These are phyloP conservation scores for Paramormyrops hopkinsi DNA, from an alignment of 2,797 vertebrate genomes.

Conservation along the genomic window DNA sequence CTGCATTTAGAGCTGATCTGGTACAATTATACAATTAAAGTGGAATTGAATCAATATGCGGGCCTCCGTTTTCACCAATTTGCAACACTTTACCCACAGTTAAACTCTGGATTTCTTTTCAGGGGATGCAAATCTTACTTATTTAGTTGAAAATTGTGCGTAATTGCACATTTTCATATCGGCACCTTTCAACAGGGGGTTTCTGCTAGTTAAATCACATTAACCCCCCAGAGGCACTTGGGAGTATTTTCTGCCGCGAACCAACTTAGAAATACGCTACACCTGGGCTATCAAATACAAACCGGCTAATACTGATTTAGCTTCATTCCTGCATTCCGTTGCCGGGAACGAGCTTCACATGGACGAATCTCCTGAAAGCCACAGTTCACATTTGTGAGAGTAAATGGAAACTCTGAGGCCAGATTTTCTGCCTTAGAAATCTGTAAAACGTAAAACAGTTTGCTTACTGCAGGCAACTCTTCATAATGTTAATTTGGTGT, in stretches of 20 bases:
- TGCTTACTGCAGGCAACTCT: neutral
- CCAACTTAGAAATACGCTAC: constrained; percentile 60
- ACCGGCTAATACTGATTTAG: constrained; percentile 55
- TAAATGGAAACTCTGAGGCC: neutral
- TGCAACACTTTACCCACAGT: constrained; percentile 74
- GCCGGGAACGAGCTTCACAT: neutral
- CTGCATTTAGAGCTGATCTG: constrained; percentile 71
- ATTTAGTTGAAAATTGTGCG: constrained; percentile 72
- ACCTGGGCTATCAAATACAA: constrained; percentile 60
- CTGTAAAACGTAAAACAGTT: neutral
- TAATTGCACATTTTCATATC: constrained; percentile 76
- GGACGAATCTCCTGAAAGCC: neutral
- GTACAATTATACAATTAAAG: constrained; percentile 76
- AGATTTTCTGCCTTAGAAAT: neutral
- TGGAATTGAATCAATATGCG: constrained; percentile 73
- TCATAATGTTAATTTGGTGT: neutral
- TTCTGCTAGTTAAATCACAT: constrained; percentile 73
- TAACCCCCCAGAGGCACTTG: constrained; percentile 47
- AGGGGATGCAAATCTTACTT: constrained; percentile 74
- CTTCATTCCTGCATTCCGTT: neutral
- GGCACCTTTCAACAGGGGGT: constrained; percentile 74
- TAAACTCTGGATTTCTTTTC: constrained; percentile 70
- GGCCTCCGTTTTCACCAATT: constrained; percentile 73
- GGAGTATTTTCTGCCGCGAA: constrained; percentile 40
- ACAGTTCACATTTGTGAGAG: neutral